These are phyloP conservation scores for Leptarthrus brevirostris DNA, from an alignment of 2,888 invertebrate species.

Conservation along the genomic window DNA sequence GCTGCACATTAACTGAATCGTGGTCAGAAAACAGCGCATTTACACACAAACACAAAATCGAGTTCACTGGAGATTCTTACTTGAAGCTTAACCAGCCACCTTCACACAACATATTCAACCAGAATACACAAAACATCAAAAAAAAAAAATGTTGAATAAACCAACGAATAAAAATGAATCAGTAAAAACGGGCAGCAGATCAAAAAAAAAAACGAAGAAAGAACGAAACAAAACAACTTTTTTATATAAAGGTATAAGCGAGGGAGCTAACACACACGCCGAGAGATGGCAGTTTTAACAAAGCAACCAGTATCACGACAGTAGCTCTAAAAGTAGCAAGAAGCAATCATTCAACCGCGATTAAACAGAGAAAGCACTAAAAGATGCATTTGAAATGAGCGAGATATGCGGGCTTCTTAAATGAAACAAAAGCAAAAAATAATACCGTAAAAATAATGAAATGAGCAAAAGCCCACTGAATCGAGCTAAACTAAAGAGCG, in stretches of 20 bases:
- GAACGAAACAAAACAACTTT: background rate
- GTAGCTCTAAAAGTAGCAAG: slow-evolving; percentile 42
- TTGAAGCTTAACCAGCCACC: slow-evolving; percentile 37
- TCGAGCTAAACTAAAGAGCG: slow-evolving; percentile 20
- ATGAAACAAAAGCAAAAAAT: background rate
- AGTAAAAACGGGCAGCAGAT: background rate
- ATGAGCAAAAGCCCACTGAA: slow-evolving; percentile 43
- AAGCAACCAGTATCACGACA: slow-evolving; percentile 41
- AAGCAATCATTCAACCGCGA: slow-evolving; percentile 30
- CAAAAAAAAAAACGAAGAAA: slow-evolving; percentile 10
- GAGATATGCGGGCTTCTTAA: background rate
- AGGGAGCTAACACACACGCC: slow-evolving; percentile 4
- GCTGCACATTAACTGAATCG: slow-evolving; percentile 42
- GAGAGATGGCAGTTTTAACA: background rate
- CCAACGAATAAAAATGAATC: slow-evolving; percentile 23
- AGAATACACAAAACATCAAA: slow-evolving; percentile 14
- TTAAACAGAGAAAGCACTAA: background rate
- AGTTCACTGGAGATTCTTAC: slow-evolving; percentile 24
- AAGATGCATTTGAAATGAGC: background rate
- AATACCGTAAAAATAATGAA: slow-evolving; percentile 31
- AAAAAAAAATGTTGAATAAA: background rate
- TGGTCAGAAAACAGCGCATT: slow-evolving; percentile 22
- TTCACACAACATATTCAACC: slow-evolving; percentile 1
- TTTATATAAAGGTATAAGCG: background rate
- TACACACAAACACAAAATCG: slow-evolving; percentile 9